phyloP scores from a whole-genome alignment of 2,113 vertebrate species.

The Oceanodroma tethys region DNA sequence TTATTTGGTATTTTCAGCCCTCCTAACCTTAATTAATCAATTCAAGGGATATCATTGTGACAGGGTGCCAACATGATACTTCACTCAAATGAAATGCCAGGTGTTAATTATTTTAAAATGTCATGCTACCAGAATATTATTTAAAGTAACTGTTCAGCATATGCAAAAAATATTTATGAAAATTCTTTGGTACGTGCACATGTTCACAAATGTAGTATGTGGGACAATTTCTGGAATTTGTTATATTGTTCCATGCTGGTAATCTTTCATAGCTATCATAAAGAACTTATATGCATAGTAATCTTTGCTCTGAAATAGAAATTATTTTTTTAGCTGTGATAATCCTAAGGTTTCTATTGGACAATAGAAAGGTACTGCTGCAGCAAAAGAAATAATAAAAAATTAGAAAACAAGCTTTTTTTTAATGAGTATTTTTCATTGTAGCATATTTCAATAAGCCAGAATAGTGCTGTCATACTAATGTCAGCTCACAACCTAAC shows the following conservation, averaged over 20 bases:
- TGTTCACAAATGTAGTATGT: neutral
- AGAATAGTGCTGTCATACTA: neutral
- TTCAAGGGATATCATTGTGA: neutral
- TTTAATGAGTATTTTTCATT: neutral
- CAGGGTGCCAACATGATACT: neutral
- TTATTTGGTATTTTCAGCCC: neutral
- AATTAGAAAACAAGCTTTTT: neutral
- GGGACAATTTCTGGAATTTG: neutral
- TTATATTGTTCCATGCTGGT: neutral
- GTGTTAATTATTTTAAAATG: neutral
- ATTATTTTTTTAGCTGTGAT: rapidly evolving
- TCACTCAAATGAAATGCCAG: neutral
- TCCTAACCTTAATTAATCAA: neutral
- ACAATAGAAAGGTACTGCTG: neutral
- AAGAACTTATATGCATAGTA: neutral
- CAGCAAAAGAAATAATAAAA: neutral
- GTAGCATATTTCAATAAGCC: neutral
- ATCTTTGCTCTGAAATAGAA: neutral
- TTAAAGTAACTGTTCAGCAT: neutral
- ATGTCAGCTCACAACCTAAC: neutral
- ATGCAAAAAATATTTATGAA: neutral
- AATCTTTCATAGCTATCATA: neutral
- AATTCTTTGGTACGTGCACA: neutral
- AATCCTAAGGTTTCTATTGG: neutral
- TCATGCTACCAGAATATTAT: neutral